phyloP scores from a whole-genome alignment of 2,797 vertebrate genomes.

The Ibycter americanus region DNA sequence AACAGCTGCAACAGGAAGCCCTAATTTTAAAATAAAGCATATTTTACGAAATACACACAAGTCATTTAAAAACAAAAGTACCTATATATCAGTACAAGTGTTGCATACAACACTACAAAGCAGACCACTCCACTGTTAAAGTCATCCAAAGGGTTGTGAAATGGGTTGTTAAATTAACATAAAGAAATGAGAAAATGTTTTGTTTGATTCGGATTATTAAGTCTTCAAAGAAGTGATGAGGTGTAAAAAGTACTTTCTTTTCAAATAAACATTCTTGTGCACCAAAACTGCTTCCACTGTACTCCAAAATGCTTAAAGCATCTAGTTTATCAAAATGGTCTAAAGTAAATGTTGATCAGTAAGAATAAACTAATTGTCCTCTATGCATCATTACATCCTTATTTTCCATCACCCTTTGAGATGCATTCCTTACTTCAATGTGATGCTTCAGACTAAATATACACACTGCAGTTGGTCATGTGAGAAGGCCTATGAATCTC shows the following conservation, averaged over 20 bases:
- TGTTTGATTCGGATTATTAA: not conserved
- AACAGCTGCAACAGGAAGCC: slow-evolving; percentile 83
- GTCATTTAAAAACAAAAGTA: slow-evolving; percentile 54
- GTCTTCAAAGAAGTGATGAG: not conserved
- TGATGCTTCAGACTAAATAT: not conserved
- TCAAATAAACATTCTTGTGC: not conserved
- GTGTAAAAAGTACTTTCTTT: not conserved
- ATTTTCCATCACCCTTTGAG: not conserved
- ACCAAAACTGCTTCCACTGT: not conserved
- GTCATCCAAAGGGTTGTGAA: not conserved
- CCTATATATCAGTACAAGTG: slow-evolving; percentile 47
- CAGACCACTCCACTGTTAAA: not conserved
- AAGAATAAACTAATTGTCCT: not conserved
- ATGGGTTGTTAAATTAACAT: not conserved
- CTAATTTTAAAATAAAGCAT: slow-evolving; percentile 84
- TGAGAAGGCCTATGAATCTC: not conserved
- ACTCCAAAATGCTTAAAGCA: not conserved
- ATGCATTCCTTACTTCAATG: not conserved
- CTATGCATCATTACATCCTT: not conserved
- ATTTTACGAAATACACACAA: slow-evolving; percentile 84
- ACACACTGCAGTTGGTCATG: rapidly evolving
- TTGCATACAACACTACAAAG: slow-evolving; percentile 22
- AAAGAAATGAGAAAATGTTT: not conserved
- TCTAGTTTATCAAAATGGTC: not conserved
- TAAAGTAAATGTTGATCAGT: not conserved